Evolutionary conservation across 2,888 invertebrate genomes (phyloP).

Genomic region (Tenthredo amoena): DNA sequence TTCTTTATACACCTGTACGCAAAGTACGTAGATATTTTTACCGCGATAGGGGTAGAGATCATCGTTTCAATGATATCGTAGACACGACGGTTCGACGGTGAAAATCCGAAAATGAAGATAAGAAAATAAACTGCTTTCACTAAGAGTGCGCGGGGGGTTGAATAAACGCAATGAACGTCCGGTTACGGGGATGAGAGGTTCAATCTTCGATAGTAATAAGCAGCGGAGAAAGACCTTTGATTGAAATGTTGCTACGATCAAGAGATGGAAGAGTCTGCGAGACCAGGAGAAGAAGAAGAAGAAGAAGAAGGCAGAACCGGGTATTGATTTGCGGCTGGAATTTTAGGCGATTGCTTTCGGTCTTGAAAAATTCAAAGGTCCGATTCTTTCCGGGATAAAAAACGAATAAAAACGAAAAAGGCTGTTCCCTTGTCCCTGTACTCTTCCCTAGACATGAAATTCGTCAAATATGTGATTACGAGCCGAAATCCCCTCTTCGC

Average conservation of each 20-base stretch:
- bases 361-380: constrained; percentile 41
- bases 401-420: neutral
- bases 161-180: constrained; percentile 4
- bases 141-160: neutral
- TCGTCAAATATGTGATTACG: neutral
- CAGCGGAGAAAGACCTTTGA: constrained; percentile 21
- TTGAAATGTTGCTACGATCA: constrained; percentile 18
- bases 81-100: too few relatives aligned
- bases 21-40: too few relatives aligned
- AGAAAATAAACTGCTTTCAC: too few relatives aligned
- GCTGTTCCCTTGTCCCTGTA: neutral
- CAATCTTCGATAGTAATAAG: constrained; percentile 41
- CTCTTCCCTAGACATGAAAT: neutral
- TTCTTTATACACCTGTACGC: too few relatives aligned
- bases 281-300: constrained; percentile 44
- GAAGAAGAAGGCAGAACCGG: constrained; percentile 47
- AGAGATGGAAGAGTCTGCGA: constrained; percentile 15
- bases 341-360: constrained; percentile 61
- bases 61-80: too few relatives aligned
- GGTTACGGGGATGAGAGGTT: constrained; percentile 25
- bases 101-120: too few relatives aligned
- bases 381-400: neutral
- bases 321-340: constrained; percentile 66
- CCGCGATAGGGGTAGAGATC: too few relatives aligned
- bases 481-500: neutral